Conservation (phyloP, 1,140 invertebrate species). For the Philaenus spumarius region DNA sequence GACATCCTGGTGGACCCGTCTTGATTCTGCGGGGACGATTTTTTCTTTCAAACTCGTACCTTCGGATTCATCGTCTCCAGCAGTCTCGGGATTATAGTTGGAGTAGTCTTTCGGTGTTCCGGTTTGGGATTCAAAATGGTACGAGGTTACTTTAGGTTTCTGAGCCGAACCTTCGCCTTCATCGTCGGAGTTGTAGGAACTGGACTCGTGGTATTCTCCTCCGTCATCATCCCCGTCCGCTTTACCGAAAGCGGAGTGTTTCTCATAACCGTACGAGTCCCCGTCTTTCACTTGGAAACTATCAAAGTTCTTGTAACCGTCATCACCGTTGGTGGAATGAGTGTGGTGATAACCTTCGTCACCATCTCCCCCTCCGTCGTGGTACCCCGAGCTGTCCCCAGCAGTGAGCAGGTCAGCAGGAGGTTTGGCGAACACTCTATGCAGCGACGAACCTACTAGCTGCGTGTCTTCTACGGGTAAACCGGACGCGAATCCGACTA, state of each 20-base stretch:
- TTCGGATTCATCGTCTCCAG: slow-evolving; percentile 1
- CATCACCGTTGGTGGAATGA: slow-evolving; percentile 53
- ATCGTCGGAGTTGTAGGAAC: slow-evolving; percentile 15
- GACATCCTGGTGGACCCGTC: background rate
- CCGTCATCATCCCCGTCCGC: slow-evolving; percentile 36
- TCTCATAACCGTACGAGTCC: slow-evolving; percentile 60
- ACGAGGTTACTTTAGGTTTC: slow-evolving; percentile 11
- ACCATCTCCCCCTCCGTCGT: slow-evolving; percentile 43
- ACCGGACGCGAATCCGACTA: background rate
- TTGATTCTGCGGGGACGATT: background rate
- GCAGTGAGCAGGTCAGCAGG: slow-evolving; percentile 3
- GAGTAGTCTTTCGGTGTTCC: slow-evolving; percentile 11
- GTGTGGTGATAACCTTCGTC: slow-evolving; percentile 57
- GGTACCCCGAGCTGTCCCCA: background rate
- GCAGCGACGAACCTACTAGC: slow-evolving; percentile 17
- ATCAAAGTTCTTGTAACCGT: slow-evolving; percentile 55
- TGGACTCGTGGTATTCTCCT: slow-evolving; percentile 25
- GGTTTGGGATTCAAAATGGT: slow-evolving; percentile 13
- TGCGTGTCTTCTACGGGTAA: background rate
- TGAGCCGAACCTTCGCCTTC: slow-evolving; percentile 15
- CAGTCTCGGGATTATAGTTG: slow-evolving; percentile 8
- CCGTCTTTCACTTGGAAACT: slow-evolving; percentile 63
- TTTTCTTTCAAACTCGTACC: background rate
- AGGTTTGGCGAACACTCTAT: background rate
- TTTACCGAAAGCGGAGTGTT: slow-evolving; percentile 52